phyloP scores from a whole-genome alignment of 1,140 invertebrate species.

The Camponotus pennsylvanicus region DNA sequence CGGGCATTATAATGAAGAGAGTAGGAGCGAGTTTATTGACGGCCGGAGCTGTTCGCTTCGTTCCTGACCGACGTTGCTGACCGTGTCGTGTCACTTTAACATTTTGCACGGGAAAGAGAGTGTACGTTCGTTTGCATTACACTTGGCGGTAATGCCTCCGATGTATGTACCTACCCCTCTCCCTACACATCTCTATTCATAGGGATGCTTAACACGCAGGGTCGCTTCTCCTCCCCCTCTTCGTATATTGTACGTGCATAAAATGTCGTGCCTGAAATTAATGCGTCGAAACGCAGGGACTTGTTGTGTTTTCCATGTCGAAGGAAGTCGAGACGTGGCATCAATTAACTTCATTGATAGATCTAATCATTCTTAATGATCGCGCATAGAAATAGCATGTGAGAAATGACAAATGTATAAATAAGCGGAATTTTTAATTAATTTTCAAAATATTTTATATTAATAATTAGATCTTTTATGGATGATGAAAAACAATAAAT shows the following conservation, averaged over 20 bases:
- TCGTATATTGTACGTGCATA: not conserved
- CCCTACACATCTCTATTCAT: constrained; percentile 24
- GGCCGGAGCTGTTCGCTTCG: constrained; percentile 1
- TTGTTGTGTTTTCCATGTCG: constrained; percentile 22
- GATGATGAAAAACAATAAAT: constrained; percentile 18
- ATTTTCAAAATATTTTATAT: not conserved
- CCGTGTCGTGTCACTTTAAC: constrained; percentile 31
- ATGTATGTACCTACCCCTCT: not conserved
- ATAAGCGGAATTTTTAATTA: not conserved
- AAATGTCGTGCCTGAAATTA: constrained; percentile 44
- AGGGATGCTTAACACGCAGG: constrained; percentile 39
- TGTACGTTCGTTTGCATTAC: constrained; percentile 48
- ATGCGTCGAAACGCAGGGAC: constrained; percentile 3
- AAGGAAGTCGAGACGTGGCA: too few relatives aligned
- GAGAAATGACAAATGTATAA: not conserved
- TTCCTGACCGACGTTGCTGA: not conserved
- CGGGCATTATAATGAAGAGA: constrained; percentile 55
- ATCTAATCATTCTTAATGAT: not conserved
- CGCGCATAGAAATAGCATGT: not conserved
- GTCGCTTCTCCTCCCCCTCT: not conserved
- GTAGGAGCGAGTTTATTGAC: not conserved
- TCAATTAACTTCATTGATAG: not conserved
- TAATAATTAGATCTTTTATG: constrained; percentile 22
- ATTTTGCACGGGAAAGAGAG: constrained; percentile 41
- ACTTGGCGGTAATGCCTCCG: constrained; percentile 42